phyloP scores from a whole-genome alignment of 2,888 invertebrate species.

The Clitarchus hookeri region DNA sequence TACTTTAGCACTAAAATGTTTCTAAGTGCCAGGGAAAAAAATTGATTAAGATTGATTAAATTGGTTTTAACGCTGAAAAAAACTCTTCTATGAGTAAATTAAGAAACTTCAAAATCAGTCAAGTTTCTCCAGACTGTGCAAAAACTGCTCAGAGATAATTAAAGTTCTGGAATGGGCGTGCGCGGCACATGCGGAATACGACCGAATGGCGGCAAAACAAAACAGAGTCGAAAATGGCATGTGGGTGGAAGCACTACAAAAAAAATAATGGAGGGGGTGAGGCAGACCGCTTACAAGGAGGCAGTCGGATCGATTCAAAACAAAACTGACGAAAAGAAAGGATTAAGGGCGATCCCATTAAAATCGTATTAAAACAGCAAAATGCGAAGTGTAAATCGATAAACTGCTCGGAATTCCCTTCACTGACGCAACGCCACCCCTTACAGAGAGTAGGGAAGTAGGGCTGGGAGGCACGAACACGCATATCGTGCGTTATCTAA shows the following conservation, averaged over 20 bases:
- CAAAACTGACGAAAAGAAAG: neutral
- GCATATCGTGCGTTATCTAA: neutral
- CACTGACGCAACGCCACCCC: neutral
- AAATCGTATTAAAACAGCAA: slow-evolving; percentile 20
- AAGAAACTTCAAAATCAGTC: no score
- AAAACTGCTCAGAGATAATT: neutral
- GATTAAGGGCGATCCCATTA: slow-evolving; percentile 25
- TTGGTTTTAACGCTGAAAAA: no score
- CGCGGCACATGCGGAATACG: neutral
- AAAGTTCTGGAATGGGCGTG: neutral
- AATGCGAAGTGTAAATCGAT: slow-evolving; percentile 19
- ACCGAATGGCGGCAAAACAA: neutral
- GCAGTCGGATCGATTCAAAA: neutral
- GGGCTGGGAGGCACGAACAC: no score
- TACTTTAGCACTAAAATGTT: no score
- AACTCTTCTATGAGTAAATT: no score
- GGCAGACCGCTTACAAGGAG: neutral
- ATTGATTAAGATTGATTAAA: no score
- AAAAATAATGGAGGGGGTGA: neutral
- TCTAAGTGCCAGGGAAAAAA: no score
- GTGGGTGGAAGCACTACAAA: neutral
- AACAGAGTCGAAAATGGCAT: neutral
- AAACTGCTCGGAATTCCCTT: neutral
- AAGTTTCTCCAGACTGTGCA: neutral
- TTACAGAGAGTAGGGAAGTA: neutral